These are phyloP conservation scores for Turritopsis dohrnii DNA, from an alignment of 30 jellyfish, hydroid and myxozoan genomes.

Conservation along the genomic window DNA sequence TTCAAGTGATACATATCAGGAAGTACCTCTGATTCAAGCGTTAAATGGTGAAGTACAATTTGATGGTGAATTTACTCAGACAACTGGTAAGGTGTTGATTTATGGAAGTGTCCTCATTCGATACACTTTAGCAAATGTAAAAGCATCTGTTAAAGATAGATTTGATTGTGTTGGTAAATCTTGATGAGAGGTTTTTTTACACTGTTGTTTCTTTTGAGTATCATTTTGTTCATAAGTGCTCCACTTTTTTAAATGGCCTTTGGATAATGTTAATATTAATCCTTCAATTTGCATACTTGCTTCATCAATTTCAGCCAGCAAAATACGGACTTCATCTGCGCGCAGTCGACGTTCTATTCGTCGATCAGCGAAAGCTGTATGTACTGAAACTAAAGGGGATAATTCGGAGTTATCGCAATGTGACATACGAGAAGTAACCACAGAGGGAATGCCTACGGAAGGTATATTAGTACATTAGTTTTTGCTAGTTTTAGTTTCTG, in stretches of 20 bases:
- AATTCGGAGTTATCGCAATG: conserved; percentile 1
- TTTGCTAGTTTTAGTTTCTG: too few relatives aligned
- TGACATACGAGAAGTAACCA: neutral
- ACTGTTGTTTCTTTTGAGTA: too few relatives aligned
- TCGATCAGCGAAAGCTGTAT: neutral
- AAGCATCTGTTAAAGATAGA: too few relatives aligned
- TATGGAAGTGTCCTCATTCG: too few relatives aligned
- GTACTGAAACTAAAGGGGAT: neutral
- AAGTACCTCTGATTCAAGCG: conserved; percentile 89
- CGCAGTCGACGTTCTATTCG: conserved; percentile 12
- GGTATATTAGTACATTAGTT: too few relatives aligned
- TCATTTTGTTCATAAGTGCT: too few relatives aligned
- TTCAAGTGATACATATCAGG: conserved; percentile 53
- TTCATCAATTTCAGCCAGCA: neutral
- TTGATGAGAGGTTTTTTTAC: too few relatives aligned
- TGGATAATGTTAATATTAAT: too few relatives aligned
- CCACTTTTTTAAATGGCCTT: too few relatives aligned
- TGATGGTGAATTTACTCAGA: conserved; percentile 36
- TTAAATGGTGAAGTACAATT: conserved; percentile 67
- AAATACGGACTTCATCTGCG: neutral
- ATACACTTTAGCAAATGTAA: too few relatives aligned
- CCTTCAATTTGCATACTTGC: neutral
- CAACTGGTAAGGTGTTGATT: neutral
- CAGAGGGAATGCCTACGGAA: neutral
- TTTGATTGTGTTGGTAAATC: too few relatives aligned